A percentile compares a stretch with the other conserved stretches of the same genome.
phyloP scores from a whole-genome alignment of 2,888 invertebrate genomes.

The Drymonia ruficornis region DNA sequence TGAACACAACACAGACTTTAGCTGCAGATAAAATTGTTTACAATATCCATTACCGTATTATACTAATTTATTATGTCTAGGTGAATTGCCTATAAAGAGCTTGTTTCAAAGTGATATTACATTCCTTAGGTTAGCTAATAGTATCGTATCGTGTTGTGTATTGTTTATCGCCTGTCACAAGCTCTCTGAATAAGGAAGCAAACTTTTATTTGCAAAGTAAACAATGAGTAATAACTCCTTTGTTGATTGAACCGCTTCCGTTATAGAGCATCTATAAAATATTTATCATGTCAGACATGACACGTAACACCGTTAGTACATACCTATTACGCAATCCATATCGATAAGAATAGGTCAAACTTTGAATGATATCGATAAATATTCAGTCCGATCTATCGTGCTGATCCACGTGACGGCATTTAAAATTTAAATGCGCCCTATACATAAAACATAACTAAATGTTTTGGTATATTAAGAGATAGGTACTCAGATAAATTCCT shows the following conservation, averaged over 20 bases:
- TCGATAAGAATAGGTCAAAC: slow-evolving; percentile 44
- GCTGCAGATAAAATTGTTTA: neutral
- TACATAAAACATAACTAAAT: slow-evolving; percentile 23
- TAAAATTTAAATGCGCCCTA: slow-evolving; percentile 44
- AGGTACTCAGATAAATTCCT: slow-evolving; percentile 23
- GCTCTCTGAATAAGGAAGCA: slow-evolving; percentile 14
- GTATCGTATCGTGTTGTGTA: too few relatives aligned
- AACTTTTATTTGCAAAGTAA: slow-evolving; percentile 26
- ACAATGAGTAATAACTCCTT: slow-evolving; percentile 25
- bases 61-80: neutral
- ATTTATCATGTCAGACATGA: slow-evolving; percentile 33
- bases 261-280: slow-evolving; percentile 31
- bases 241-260: slow-evolving; percentile 25
- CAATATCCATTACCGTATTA: neutral
- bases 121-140: too few relatives aligned
- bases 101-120: too few relatives aligned
- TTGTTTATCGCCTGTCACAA: neutral
- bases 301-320: slow-evolving; percentile 23
- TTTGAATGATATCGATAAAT: slow-evolving; percentile 41
- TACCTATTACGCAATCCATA: slow-evolving; percentile 35
- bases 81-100: too few relatives aligned
- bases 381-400: slow-evolving; percentile 38
- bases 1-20: neutral
- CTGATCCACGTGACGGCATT: slow-evolving; percentile 48
- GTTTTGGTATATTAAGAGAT: slow-evolving; percentile 31